These are phyloP conservation scores for Tenthredo livida DNA, from an alignment of 2,888 invertebrate genomes.

Conservation along the genomic window DNA sequence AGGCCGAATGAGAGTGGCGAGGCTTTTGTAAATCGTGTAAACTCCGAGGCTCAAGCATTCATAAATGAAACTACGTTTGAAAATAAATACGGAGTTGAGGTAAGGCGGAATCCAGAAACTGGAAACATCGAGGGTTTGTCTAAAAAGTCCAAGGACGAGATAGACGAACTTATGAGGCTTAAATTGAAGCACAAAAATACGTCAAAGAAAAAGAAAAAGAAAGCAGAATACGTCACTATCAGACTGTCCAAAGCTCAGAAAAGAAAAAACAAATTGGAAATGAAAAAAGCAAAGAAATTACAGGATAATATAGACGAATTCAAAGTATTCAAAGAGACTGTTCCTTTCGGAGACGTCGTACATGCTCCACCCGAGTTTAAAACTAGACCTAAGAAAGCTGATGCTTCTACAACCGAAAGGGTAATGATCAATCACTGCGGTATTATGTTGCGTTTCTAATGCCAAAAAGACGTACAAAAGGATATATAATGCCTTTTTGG, in stretches of 20 bases:
- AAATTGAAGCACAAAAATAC: slow-evolving; percentile 73
- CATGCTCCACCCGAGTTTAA: slow-evolving; percentile 86
- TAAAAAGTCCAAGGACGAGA: slow-evolving; percentile 80
- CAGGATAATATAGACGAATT: slow-evolving; percentile 78
- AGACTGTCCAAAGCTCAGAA: slow-evolving; percentile 80
- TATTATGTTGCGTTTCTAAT: slow-evolving; percentile 8
- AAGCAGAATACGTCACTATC: slow-evolving; percentile 61
- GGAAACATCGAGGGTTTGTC: slow-evolving; percentile 78
- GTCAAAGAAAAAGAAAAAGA: slow-evolving; percentile 73
- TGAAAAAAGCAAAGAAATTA: slow-evolving; percentile 78
- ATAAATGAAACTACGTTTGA: slow-evolving; percentile 83
- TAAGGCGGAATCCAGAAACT: slow-evolving; percentile 80
- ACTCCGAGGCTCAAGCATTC: slow-evolving; percentile 83
- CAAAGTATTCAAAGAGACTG: slow-evolving; percentile 80
- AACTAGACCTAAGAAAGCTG: slow-evolving; percentile 79
- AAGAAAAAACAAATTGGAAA: slow-evolving; percentile 79
- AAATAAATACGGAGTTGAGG: slow-evolving; percentile 82
- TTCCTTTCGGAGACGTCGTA: slow-evolving; percentile 88
- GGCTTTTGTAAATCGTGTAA: slow-evolving; percentile 84
- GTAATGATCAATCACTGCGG: slow-evolving; percentile 71
- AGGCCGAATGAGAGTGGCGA: slow-evolving; percentile 82
- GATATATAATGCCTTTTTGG: too few relatives aligned
- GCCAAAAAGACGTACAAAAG: too few relatives aligned
- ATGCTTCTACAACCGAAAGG: slow-evolving; percentile 75
- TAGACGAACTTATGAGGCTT: slow-evolving; percentile 79